phyloP scores from a whole-genome alignment of 2,888 invertebrate species.

The Cantharis lateralis region DNA sequence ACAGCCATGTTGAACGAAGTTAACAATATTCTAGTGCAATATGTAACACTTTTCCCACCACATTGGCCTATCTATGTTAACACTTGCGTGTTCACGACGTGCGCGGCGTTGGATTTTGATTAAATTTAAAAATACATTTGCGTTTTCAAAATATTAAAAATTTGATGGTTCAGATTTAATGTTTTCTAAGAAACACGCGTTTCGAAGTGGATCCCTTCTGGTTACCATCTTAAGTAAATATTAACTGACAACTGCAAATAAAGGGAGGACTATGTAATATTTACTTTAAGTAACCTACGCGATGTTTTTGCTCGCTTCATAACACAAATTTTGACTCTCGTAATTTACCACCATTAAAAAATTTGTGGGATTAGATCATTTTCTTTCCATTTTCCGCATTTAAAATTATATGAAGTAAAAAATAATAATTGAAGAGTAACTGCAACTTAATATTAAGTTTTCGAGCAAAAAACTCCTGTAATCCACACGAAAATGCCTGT shows the following conservation, averaged over 20 bases:
- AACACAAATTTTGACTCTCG: not conserved
- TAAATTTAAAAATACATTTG: not conserved
- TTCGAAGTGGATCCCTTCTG: not conserved
- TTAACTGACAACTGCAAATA: not conserved
- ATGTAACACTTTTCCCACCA: not conserved
- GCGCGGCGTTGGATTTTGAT: not conserved
- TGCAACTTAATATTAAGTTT: too few species aligned
- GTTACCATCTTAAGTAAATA: not conserved
- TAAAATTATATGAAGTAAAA: too few species aligned
- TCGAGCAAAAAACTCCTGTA: too few species aligned
- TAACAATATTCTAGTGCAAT: not conserved
- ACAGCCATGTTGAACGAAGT: constrained; percentile 74
- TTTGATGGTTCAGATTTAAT: not conserved
- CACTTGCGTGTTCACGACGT: not conserved
- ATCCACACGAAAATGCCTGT: too few species aligned
- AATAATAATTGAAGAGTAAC: too few species aligned
- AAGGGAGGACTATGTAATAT: not conserved
- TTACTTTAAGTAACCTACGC: not conserved
- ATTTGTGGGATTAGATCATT: not conserved
- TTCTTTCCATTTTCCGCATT: not conserved
- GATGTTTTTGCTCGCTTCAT: not conserved
- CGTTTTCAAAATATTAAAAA: too few species aligned
- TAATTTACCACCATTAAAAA: not conserved
- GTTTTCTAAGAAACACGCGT: not conserved
- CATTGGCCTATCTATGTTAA: not conserved